phyloP scores from a whole-genome alignment of 2,888 invertebrate species.

The Ochropleura leucogaster region DNA sequence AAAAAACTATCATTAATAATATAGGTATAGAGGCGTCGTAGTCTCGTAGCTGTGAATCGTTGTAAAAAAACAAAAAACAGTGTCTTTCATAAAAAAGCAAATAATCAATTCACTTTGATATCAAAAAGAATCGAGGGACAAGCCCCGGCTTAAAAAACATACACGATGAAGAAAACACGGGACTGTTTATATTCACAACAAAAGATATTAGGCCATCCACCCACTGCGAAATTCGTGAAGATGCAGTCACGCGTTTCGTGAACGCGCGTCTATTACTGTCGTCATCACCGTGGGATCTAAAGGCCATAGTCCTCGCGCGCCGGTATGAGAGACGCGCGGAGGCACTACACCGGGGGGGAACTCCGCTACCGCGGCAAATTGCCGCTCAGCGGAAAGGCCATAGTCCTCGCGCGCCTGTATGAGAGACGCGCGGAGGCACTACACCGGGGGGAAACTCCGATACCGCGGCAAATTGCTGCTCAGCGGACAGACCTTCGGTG shows the following conservation, averaged over 20 bases:
- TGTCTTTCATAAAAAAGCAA: not conserved
- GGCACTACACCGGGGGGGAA: too few species aligned
- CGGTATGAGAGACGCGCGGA: too few species aligned
- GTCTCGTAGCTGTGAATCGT: not conserved
- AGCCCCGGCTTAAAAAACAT: slow-evolving; percentile 4
- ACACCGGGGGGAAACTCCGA: too few species aligned
- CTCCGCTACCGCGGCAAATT: too few species aligned
- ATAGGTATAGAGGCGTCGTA: not conserved
- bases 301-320: too few species aligned
- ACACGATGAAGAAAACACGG: not conserved
- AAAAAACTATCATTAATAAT: too few species aligned
- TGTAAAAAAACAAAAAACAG: not conserved
- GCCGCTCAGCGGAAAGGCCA: too few species aligned
- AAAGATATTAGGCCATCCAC: slow-evolving; percentile 28
- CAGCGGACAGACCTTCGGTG: too few species aligned
- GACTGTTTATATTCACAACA: slow-evolving; percentile 25
- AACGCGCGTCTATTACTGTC: not conserved
- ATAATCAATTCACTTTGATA: slow-evolving; percentile 24
- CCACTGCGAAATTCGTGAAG: not conserved
- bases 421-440: too few species aligned
- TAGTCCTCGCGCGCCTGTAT: too few species aligned
- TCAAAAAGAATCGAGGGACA: slow-evolving; percentile 5
- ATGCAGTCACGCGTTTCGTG: not conserved
- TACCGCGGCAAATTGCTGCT: too few species aligned
- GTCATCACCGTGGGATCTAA: not conserved